Evolutionary conservation across 2,113 vertebrate genomes (phyloP).

Genomic region (Oreochromis niloticus): DNA sequence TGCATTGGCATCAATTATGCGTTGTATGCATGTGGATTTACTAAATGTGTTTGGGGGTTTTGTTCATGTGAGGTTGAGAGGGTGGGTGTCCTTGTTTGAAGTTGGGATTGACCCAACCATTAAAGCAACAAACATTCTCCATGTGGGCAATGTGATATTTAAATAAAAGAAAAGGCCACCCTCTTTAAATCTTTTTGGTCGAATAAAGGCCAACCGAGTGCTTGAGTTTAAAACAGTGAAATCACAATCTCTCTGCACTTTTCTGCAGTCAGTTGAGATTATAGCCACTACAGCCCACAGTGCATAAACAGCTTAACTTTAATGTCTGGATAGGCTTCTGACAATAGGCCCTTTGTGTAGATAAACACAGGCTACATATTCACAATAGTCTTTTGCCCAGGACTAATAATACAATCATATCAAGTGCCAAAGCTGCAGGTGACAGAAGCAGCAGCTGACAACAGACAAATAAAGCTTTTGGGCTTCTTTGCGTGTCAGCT

Average conservation of each 20-base stretch:
- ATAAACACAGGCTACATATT: slow-evolving; percentile 30
- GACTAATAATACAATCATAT: slow-evolving; percentile 15
- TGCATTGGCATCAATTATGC: slow-evolving; percentile 3
- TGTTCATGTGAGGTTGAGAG: background rate
- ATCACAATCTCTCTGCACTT: slow-evolving; percentile 10
- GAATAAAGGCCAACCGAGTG: background rate
- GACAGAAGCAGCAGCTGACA: slow-evolving; percentile 12
- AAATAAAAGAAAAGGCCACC: background rate
- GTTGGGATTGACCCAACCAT: slow-evolving; percentile 7
- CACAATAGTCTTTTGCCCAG: slow-evolving; percentile 8
- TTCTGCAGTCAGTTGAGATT: slow-evolving; percentile 20
- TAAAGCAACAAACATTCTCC: slow-evolving; percentile 33
- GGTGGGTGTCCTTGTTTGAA: slow-evolving; percentile 24
- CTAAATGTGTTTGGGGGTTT: background rate
- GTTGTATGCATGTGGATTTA: background rate
- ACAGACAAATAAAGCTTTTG: slow-evolving; percentile 33
- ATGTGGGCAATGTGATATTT: background rate
- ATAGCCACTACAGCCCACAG: slow-evolving; percentile 3
- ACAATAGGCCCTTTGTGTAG: slow-evolving; percentile 38
- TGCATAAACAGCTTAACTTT: slow-evolving; percentile 40
- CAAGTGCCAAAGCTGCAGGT: slow-evolving; percentile 32
- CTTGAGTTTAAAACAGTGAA: background rate
- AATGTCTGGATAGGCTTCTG: slow-evolving; percentile 32
- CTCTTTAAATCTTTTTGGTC: background rate
- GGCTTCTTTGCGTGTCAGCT: slow-evolving; percentile 42